phyloP scores from a whole-genome alignment of 37 sponge, comb jelly and placozoan species.

The Corticium candelabrum region DNA sequence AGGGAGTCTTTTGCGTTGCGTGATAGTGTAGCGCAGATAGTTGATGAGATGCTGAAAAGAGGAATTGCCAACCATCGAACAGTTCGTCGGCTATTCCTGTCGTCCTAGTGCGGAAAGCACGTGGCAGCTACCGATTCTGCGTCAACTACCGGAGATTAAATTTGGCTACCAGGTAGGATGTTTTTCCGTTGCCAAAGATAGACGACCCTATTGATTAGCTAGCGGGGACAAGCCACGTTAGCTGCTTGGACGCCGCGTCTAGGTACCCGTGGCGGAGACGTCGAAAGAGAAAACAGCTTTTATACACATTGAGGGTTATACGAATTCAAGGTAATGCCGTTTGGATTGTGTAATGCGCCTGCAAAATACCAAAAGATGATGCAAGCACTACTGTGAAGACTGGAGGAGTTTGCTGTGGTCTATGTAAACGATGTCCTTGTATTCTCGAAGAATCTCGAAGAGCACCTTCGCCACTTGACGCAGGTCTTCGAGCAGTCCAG shows the following conservation, averaged over 20 bases:
- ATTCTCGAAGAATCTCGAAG: conserved; percentile 10
- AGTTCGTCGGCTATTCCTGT: conserved; percentile 56
- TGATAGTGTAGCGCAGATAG: conserved; percentile 16
- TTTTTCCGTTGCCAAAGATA: conserved; percentile 39
- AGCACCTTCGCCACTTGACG: conserved; percentile 23
- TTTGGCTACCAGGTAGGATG: conserved; percentile 30
- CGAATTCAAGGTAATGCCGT: conserved; percentile 44
- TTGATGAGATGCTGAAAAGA: conserved; percentile 20
- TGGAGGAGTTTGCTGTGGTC: conserved; percentile 15
- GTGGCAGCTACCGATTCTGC: conserved; percentile 33
- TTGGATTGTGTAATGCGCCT: conserved; percentile 52
- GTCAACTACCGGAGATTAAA: conserved; percentile 38
- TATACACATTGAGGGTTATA: too few species aligned
- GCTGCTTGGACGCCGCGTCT: conserved; percentile 32
- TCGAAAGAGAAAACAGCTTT: too few species aligned
- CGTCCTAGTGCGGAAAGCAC: conserved; percentile 46
- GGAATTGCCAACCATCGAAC: conserved; percentile 25
- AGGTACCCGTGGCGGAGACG: conserved; percentile 32
- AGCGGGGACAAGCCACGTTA: conserved; percentile 24
- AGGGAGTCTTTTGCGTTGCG: conserved; percentile 24
- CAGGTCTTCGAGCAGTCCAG: too few species aligned
- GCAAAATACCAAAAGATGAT: conserved; percentile 51
- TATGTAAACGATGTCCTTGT: conserved; percentile 45
- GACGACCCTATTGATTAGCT: conserved; percentile 28
- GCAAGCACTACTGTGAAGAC: conserved; percentile 19